Percentiles rank a stretch among this genome's conserved stretches.
These are phyloP conservation scores for Chrysolina haemoptera DNA, from an alignment of 2,888 invertebrate genomes.

Conservation along the genomic window DNA sequence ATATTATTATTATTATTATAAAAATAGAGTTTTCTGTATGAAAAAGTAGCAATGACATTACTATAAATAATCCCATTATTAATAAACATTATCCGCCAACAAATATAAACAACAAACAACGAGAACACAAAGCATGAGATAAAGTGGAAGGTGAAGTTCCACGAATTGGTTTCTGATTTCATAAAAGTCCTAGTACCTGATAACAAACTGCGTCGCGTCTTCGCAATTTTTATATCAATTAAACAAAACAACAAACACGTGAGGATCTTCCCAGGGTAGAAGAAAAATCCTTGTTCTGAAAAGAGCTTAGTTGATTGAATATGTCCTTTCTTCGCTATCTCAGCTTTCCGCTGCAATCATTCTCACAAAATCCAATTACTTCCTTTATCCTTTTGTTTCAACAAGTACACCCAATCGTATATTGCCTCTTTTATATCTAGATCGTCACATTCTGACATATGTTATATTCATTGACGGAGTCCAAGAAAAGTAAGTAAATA, in stretches of 20 bases:
- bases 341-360: neutral
- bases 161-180: neutral
- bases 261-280: neutral
- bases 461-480: neutral
- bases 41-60: too few relatives aligned
- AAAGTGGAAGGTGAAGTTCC: too few relatives aligned
- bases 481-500: neutral
- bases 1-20: too few relatives aligned
- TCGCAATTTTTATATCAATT: neutral
- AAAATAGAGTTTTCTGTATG: too few relatives aligned
- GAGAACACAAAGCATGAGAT: too few relatives aligned
- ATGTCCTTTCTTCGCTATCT: neutral
- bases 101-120: too few relatives aligned
- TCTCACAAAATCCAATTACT: neutral
- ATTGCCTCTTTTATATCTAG: neutral
- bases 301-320: neutral
- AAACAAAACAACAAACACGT: neutral
- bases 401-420: neutral
- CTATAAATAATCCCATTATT: too few relatives aligned
- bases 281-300: neutral
- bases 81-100: too few relatives aligned
- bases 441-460: neutral
- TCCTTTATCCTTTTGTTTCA: neutral
- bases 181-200: neutral
- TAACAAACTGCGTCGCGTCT: neutral